These are phyloP conservation scores for Amphiprion ocellaris DNA, from an alignment of 2,113 vertebrate species.

Conservation along the genomic window DNA sequence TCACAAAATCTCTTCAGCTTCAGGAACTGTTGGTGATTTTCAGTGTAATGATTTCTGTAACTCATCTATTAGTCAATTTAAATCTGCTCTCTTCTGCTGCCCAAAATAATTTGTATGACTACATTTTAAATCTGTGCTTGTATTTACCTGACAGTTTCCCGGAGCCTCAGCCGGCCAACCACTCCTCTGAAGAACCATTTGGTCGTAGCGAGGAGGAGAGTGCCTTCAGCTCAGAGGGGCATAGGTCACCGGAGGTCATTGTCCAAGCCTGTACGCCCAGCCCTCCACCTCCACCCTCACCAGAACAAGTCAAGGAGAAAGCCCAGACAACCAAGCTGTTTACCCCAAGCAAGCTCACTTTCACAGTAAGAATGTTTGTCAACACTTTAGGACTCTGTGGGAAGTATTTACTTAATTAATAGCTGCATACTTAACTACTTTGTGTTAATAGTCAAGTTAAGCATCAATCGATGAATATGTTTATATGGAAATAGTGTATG, in stretches of 20 bases:
- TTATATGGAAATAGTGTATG: too few relatives aligned
- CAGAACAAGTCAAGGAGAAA: constrained; percentile 43
- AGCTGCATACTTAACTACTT: too few relatives aligned
- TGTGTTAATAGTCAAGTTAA: too few relatives aligned
- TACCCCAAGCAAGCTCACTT: constrained; percentile 73
- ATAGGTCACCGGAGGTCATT: constrained; percentile 49
- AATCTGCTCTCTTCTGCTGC: too few relatives aligned
- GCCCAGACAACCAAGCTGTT: constrained; percentile 69
- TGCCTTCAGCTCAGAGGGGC: constrained; percentile 49
- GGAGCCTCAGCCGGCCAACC: constrained; percentile 50
- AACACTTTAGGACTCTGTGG: background rate
- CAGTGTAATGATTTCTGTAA: too few relatives aligned
- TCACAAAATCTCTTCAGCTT: too few relatives aligned
- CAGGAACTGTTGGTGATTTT: too few relatives aligned
- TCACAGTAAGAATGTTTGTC: constrained; percentile 59
- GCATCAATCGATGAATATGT: too few relatives aligned
- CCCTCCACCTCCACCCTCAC: constrained; percentile 57
- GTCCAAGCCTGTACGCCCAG: constrained; percentile 41
- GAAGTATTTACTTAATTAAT: too few relatives aligned
- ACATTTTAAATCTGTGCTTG: background rate
- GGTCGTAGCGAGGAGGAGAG: constrained; percentile 49
- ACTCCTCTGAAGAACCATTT: constrained; percentile 50
- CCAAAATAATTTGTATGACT: too few relatives aligned
- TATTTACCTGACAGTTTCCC: constrained; percentile 52
- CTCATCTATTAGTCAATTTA: background rate